phyloP scores from a whole-genome alignment of 2,113 vertebrate species.

The Catharus minimus region DNA sequence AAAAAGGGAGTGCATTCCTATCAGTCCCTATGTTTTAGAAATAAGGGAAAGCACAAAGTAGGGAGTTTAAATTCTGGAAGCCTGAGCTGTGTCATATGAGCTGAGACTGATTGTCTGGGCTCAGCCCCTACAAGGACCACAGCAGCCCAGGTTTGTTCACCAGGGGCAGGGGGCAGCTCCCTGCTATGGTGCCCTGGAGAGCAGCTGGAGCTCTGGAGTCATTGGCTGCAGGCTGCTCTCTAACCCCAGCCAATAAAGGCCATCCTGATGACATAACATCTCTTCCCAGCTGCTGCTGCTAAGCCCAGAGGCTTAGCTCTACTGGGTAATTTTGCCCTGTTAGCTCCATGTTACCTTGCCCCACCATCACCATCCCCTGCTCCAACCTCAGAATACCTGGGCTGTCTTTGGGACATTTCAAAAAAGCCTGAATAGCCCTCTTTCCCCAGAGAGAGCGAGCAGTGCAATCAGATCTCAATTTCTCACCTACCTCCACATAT shows the following conservation, averaged over 20 bases:
- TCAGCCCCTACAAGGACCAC: background rate
- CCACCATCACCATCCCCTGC: background rate
- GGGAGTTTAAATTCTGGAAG: background rate
- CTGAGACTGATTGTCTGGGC: background rate
- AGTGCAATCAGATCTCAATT: background rate
- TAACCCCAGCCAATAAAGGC: background rate
- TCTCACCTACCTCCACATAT: background rate
- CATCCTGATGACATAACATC: background rate
- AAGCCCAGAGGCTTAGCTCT: background rate
- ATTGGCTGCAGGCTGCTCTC: background rate
- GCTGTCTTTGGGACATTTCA: background rate
- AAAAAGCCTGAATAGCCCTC: background rate
- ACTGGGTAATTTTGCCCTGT: rapidly evolving
- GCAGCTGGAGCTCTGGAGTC: background rate
- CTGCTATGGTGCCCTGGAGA: background rate
- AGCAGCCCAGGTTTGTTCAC: background rate
- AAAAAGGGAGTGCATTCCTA: background rate
- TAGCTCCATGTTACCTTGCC: background rate
- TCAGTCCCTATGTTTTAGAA: background rate
- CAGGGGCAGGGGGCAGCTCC: background rate
- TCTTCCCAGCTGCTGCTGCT: background rate
- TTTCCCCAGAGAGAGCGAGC: background rate
- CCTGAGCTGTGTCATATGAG: background rate
- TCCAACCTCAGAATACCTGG: background rate
- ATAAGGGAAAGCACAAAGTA: background rate